A percentile compares a stretch with the other conserved stretches of the same genome.
These are phyloP conservation scores for Plebejus argus DNA, from an alignment of 2,888 invertebrate genomes.

Conservation along the genomic window DNA sequence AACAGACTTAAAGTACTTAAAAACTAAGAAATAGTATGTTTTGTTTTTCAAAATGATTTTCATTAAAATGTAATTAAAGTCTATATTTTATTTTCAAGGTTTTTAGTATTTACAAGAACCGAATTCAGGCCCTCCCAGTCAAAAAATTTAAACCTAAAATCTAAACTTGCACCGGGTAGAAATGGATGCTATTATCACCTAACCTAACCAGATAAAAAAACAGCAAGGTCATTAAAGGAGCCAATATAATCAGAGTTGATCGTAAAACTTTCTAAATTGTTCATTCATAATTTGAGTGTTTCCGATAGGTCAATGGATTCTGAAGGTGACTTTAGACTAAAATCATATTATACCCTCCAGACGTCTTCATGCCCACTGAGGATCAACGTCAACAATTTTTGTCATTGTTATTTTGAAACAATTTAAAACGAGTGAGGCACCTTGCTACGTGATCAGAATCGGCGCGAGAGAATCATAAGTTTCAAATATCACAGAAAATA, in stretches of 20 bases:
- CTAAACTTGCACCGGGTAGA: too few relatives aligned
- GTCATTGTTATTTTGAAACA: slow-evolving; percentile 1
- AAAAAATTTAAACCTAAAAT: too few relatives aligned
- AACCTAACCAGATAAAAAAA: too few relatives aligned
- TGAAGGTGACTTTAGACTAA: background rate
- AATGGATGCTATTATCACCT: too few relatives aligned
- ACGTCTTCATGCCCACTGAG: background rate
- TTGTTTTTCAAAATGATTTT: too few relatives aligned
- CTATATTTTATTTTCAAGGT: too few relatives aligned
- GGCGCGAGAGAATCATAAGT: background rate
- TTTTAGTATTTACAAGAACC: too few relatives aligned
- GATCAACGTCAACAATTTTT: slow-evolving; percentile 1
- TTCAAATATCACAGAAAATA: background rate
- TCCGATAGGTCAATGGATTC: background rate
- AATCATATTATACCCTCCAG: background rate
- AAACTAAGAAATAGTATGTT: too few relatives aligned
- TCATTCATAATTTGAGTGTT: background rate
- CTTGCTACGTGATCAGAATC: slow-evolving; percentile 8
- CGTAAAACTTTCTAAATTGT: background rate
- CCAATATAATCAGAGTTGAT: background rate
- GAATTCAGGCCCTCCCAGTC: too few relatives aligned
- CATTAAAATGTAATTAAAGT: too few relatives aligned
- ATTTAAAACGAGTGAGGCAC: background rate
- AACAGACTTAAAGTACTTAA: too few relatives aligned
- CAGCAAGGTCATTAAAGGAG: background rate